Conservation (phyloP, 2,113 vertebrate species). For the Zingel zingel region DNA sequence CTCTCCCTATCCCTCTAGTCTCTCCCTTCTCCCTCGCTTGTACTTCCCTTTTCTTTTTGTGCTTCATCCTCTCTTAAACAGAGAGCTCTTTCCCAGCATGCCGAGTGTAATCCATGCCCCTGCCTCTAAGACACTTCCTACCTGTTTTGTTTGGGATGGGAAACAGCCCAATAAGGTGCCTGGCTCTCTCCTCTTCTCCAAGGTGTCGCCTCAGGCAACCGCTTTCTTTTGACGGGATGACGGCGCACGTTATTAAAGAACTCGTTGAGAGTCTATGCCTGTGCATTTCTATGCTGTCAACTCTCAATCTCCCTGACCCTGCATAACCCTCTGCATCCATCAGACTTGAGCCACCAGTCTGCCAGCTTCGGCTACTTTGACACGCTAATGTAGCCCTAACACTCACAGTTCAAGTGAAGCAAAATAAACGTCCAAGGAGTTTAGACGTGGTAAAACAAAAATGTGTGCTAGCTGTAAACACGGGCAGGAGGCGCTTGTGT, state of each 20-base stretch:
- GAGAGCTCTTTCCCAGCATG: slow-evolving; percentile 80
- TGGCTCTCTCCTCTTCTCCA: slow-evolving; percentile 22
- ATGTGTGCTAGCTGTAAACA: slow-evolving; percentile 81
- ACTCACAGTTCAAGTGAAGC: slow-evolving; percentile 76
- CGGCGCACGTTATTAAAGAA: slow-evolving; percentile 12
- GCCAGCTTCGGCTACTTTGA: slow-evolving; percentile 47
- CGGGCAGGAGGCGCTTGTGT: slow-evolving; percentile 73
- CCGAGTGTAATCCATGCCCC: slow-evolving; percentile 76
- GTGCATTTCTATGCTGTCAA: background rate
- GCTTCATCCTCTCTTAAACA: slow-evolving; percentile 71
- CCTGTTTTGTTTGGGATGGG: slow-evolving; percentile 72
- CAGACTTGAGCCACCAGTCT: slow-evolving; percentile 21
- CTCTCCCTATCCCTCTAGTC: slow-evolving; percentile 52
- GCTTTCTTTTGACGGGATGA: slow-evolving; percentile 21
- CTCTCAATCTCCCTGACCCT: slow-evolving; percentile 34
- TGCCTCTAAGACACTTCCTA: slow-evolving; percentile 71
- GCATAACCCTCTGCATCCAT: slow-evolving; percentile 9
- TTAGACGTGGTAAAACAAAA: slow-evolving; percentile 77
- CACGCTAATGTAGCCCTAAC: slow-evolving; percentile 60
- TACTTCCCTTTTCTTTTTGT: slow-evolving; percentile 61
- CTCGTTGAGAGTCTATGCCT: slow-evolving; percentile 15
- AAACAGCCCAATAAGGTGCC: slow-evolving; percentile 54
- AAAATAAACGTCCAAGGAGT: slow-evolving; percentile 78
- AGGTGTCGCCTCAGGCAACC: slow-evolving; percentile 52
- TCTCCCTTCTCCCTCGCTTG: slow-evolving; percentile 53